A percentile compares a stretch with the other conserved stretches of the same genome.
Evolutionary conservation across 2,888 invertebrate species (phyloP).

Genomic region (Rhamphomyia laevipes): DNA sequence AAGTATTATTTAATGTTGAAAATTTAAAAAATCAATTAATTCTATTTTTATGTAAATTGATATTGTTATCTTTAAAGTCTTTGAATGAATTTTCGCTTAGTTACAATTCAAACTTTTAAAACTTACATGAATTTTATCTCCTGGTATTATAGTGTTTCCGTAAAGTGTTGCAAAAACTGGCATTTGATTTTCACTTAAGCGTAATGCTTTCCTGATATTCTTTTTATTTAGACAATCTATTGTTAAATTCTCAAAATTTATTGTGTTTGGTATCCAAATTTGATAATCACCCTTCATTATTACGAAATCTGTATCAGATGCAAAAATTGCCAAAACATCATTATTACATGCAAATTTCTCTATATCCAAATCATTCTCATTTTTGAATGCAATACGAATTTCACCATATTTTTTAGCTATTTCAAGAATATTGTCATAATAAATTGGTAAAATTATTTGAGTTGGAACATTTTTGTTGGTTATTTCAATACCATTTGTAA

Average conservation of each 20-base stretch:
- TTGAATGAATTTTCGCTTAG: too few species aligned
- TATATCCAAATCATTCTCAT: conserved; percentile 11
- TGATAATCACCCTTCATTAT: conserved; percentile 10
- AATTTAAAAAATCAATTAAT: too few species aligned
- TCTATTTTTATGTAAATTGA: too few species aligned
- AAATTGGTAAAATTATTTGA: conserved; percentile 5
- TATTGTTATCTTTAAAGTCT: too few species aligned
- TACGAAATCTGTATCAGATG: conserved; percentile 12
- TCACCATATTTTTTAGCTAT: conserved; percentile 9
- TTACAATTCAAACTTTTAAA: too few species aligned
- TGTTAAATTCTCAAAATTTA: conserved; percentile 4
- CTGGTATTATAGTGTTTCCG: conserved; percentile 8
- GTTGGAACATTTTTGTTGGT: background rate
- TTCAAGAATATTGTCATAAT: conserved; percentile 5
- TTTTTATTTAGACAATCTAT: conserved; percentile 6
- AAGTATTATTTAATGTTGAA: too few species aligned
- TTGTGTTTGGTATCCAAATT: conserved; percentile 6
- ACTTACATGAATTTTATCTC: conserved; percentile 3
- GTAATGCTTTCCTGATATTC: conserved; percentile 1
- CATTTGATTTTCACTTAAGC: conserved; percentile 9
- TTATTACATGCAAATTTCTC: conserved; percentile 6
- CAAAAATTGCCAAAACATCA: conserved; percentile 7
- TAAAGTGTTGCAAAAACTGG: conserved; percentile 10
- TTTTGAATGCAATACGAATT: conserved; percentile 8
- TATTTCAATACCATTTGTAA: conserved; percentile 1